A percentile compares a stretch with the other conserved stretches of the same genome.
Evolutionary conservation across 2,888 invertebrate genomes (phyloP).

Genomic region (Lasioglossum oenotherae): DNA sequence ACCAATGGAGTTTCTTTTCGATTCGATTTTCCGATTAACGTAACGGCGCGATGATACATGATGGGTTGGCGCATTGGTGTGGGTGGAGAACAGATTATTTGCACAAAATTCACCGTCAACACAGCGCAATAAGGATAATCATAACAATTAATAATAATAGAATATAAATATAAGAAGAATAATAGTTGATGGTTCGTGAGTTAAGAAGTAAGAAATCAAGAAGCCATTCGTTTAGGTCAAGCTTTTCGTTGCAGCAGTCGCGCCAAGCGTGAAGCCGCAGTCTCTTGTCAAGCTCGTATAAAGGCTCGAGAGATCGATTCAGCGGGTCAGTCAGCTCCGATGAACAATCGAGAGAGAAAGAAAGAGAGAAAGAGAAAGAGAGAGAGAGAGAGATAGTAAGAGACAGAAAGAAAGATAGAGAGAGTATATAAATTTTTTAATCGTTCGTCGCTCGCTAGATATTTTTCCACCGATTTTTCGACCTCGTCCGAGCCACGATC

Average conservation of each 20-base stretch:
- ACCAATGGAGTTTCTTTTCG: neutral
- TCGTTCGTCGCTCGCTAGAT: neutral
- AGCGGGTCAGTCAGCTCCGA: slow-evolving; percentile 40
- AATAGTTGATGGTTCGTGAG: slow-evolving; percentile 56
- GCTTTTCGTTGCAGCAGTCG: slow-evolving; percentile 77
- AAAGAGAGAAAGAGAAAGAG: neutral
- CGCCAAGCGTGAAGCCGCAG: slow-evolving; percentile 80
- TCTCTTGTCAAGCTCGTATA: slow-evolving; percentile 72
- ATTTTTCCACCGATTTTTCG: neutral
- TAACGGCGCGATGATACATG: slow-evolving; percentile 20
- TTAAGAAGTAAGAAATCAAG: slow-evolving; percentile 68
- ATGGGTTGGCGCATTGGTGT: slow-evolving; percentile 31
- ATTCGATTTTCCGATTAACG: neutral
- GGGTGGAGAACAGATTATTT: slow-evolving; percentile 47
- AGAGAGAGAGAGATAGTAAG: neutral
- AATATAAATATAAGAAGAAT: slow-evolving; percentile 35
- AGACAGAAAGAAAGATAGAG: neutral
- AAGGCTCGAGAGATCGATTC: slow-evolving; percentile 66
- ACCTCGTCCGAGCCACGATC: neutral
- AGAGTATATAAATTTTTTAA: neutral
- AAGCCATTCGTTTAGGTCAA: slow-evolving; percentile 79
- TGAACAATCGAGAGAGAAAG: slow-evolving; percentile 10
- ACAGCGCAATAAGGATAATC: slow-evolving; percentile 35
- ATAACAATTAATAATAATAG: slow-evolving; percentile 17
- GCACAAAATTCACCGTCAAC: slow-evolving; percentile 41